Evolutionary conservation across 2,797 vertebrate genomes (phyloP), one percentile per base, ranked within the genome.

Genomic region (Cryptoprocta ferox): DNA sequence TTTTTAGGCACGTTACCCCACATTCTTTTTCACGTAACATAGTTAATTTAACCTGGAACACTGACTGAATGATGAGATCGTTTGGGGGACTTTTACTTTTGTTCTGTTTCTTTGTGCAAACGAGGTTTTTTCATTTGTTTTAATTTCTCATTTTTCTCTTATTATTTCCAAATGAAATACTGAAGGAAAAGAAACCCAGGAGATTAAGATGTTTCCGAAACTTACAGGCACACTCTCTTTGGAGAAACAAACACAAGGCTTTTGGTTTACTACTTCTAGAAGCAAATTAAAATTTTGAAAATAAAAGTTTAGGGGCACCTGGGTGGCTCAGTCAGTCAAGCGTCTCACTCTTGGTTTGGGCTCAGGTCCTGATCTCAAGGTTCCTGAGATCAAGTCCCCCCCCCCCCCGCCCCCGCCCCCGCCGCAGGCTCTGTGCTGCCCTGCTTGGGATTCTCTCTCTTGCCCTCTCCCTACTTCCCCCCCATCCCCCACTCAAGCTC

Each of bases 41-140:
- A 80, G 59, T 89, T 93, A 66, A 85, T 94, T 96, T 59, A 56
- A 82, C 70, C 93, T 93, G 84, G 19, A 91, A 83, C 14, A 24
- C 7, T 85, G 78, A 80, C 59, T 65, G 50, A 87, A 91, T 24
- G 37, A 78, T 53, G 39, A 79, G 26, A 2, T 80, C 61, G 42
- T 89, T 48, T 65, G 50, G 35, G 13, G 32, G 6, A 50, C 9
- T 91, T 82, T 76, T 45, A 73, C 35, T 86, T 93, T 63, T 35
- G 35, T 73, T 61, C 37, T 81, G 15, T 89, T 73, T 91, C 75
- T 88, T 85, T 59, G 48, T 28, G 53, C 32, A 32, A 65, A 3
- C 35, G 63, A 30, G 15, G 1, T 84, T 93, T 73, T 92, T 28
- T 7, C 53, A 86, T 84, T 85, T 71, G 30, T 45, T 85, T 94